phyloP scores from a whole-genome alignment of 1,140 invertebrate genomes.

The Ephestia elutella region DNA sequence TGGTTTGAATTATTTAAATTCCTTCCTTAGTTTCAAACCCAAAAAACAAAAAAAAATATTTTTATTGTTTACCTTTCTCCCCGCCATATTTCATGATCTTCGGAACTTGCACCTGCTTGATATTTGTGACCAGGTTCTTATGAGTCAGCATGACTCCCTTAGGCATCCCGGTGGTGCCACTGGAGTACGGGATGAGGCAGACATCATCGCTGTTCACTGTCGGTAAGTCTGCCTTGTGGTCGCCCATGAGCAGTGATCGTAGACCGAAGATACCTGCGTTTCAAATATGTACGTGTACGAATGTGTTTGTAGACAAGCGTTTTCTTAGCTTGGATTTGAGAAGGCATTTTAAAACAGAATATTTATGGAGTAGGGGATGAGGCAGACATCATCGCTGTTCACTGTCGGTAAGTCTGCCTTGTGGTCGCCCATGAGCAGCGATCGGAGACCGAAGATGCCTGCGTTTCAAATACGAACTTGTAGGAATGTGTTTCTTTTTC shows the following conservation, averaged over 20 bases:
- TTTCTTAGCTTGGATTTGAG: too few relatives aligned
- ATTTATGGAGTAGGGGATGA: slow-evolving; percentile 88
- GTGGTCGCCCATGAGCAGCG: slow-evolving; percentile 72
- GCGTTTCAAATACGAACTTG: neutral
- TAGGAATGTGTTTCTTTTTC: neutral
- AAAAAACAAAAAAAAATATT: neutral
- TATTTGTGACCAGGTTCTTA: slow-evolving; percentile 88
- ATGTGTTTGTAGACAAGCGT: too few relatives aligned
- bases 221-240: slow-evolving; percentile 72
- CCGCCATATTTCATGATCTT: slow-evolving; percentile 63
- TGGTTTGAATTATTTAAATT: too few relatives aligned
- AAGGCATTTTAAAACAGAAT: too few relatives aligned
- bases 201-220: slow-evolving; percentile 54
- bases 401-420: slow-evolving; percentile 70
- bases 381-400: slow-evolving; percentile 54
- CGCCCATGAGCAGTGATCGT: slow-evolving; percentile 71
- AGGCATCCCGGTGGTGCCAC: slow-evolving; percentile 96
- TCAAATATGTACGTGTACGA: neutral
- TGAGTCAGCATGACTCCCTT: slow-evolving; percentile 98
- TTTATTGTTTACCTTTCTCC: slow-evolving; percentile 44
- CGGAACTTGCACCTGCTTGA: slow-evolving; percentile 75
- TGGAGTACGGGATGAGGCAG: slow-evolving; percentile 84
- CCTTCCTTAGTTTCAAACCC: too few relatives aligned
- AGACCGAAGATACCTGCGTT: slow-evolving; percentile 69
- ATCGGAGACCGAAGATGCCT: slow-evolving; percentile 73